These are phyloP conservation scores for Parthenolecanium corni DNA, from an alignment of 2,888 invertebrate species.

Conservation along the genomic window DNA sequence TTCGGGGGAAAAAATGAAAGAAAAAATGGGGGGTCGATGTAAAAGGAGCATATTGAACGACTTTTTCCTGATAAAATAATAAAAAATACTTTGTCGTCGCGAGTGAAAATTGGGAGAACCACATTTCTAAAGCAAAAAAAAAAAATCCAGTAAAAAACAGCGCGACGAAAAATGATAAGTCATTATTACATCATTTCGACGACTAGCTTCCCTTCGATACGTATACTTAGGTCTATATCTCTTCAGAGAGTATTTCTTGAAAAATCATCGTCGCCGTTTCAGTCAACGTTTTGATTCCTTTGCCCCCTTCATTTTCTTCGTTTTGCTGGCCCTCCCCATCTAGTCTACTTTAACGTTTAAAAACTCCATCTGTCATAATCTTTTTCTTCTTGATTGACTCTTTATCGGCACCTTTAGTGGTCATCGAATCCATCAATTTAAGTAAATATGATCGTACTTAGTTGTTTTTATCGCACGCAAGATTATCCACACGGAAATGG, in stretches of 20 bases:
- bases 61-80: constrained; percentile 3
- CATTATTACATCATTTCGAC: constrained; percentile 20
- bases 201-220: neutral
- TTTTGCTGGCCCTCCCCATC: neutral
- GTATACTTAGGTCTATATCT: neutral
- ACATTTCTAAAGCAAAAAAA: no score
- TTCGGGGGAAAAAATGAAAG: no score
- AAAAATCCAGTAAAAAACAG: no score
- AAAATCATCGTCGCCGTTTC: constrained; percentile 7
- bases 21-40: no score
- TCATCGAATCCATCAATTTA: constrained; percentile 26
- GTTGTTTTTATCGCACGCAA: no score
- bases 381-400: constrained; percentile 25
- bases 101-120: neutral
- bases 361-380: constrained; percentile 27
- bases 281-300: neutral
- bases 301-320: constrained; percentile 1
- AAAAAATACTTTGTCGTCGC: constrained; percentile 12
- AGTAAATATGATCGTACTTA: constrained; percentile 1
- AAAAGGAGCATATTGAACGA: no score
- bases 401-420: constrained; percentile 27
- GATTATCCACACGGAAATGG: no score
- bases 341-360: neutral
- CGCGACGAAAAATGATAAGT: constrained; percentile 6
- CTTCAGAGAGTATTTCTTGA: constrained; percentile 1